Base-by-base conservation (phyloP, 2,113 vertebrate species). In the Phaethon lepturus region DNA sequence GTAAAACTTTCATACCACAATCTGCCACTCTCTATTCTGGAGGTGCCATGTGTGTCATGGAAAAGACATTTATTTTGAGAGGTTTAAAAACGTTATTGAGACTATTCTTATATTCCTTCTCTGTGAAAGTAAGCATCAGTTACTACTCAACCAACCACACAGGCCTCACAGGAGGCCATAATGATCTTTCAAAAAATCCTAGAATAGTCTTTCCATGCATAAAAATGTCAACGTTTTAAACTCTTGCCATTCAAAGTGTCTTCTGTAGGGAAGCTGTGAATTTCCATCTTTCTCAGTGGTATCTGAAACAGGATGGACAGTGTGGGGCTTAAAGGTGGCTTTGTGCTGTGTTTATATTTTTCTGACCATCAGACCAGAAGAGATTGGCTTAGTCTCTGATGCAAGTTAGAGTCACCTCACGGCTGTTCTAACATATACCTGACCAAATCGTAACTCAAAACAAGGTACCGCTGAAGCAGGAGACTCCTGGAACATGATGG, bases 331-430 rank as follows among this genome's bases (percentile, higher is more conserved):
- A 87, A 94, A 93, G 77, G 81, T 74, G 45, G 20, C 63, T 88
- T 76, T 80, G 33, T 79, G 73, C 49, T 88, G 62, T 1, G 0
- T 85, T 90, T 90, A 22, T 82, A 59, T 69, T 95, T 88, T 96
- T 86, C 77, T 96, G 77, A 87, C 73, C 66, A 55, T 44, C 55
- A 89, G 95, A 94, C 77, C 86, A 90, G 93, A 95, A 95, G n/a
- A 87, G 40, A 82, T 85, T 69, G 55, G 69, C 42, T 97, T 95
- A 85, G 77, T 87, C 50, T 77, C 62, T 89, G 62, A 62, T 88
- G 68, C 35, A 87, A 84, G 56, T 38, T 62, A 45, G 50, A 85
- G 73, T 58, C 58, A 95, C 86, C 86, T 91, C 74, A 76, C 44
- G 93, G 53, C 73, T 91, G 49, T 91, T 95, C 73, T 87, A 95